A percentile compares a stretch with the other conserved stretches of the same genome.
phyloP scores from a whole-genome alignment of 2,888 invertebrate species.

The Parnassius mnemosyne region DNA sequence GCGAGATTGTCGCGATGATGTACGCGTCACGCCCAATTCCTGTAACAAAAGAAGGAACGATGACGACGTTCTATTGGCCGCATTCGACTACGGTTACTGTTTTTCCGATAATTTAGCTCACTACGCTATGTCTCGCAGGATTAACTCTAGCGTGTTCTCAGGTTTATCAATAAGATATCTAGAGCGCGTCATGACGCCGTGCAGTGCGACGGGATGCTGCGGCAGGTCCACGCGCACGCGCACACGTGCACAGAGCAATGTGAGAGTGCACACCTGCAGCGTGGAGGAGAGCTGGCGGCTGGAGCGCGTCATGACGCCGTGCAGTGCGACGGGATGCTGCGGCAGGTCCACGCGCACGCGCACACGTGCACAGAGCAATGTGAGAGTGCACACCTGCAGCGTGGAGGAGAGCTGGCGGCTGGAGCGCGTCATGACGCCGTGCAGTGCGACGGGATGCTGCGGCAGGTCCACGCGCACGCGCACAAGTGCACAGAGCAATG shows the following conservation, averaged over 20 bases:
- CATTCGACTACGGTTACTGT: too few species aligned
- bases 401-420: conserved; percentile 58
- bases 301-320: conserved; percentile 65
- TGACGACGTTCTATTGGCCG: too few species aligned
- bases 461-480: conserved; percentile 90
- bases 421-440: conserved; percentile 98
- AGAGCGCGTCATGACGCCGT: conserved; percentile 98
- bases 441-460: conserved; percentile 94
- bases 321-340: conserved; percentile 68
- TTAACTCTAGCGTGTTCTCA: too few species aligned
- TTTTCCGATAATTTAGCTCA: too few species aligned
- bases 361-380: too few species aligned
- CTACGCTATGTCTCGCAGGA: too few species aligned
- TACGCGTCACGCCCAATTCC: conserved; percentile 91
- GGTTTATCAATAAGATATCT: conserved; percentile 59
- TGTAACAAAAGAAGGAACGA: conserved; percentile 38
- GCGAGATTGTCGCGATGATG: conserved; percentile 87
- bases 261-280: too few species aligned
- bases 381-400: too few species aligned
- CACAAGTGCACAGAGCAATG: not conserved
- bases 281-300: too few species aligned
- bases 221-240: too few species aligned
- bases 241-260: too few species aligned
- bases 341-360: too few species aligned
- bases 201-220: conserved; percentile 86